Evolutionary conservation across 37 sponge, comb jelly and placozoan species (phyloP).

Genomic region (Tethya wilhelma): DNA sequence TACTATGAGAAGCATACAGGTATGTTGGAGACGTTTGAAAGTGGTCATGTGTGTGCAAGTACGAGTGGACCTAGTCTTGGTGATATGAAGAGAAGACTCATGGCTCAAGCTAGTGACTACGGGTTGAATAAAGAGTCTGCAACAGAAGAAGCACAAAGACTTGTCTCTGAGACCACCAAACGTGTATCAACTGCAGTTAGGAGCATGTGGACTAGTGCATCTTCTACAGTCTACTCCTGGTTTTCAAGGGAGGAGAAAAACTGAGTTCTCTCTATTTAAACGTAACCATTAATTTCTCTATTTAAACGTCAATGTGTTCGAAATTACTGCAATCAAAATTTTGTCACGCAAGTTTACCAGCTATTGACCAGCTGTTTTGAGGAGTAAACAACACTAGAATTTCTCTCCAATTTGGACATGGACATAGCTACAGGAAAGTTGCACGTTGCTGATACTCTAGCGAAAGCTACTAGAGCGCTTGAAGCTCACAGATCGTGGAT

Average conservation of each 20-base stretch:
- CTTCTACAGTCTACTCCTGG: constrained; percentile 55
- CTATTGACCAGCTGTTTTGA: no score
- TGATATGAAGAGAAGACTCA: constrained; percentile 53
- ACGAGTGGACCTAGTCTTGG: constrained; percentile 19
- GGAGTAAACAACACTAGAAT: no score
- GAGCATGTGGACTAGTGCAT: constrained; percentile 42
- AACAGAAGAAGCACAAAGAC: constrained; percentile 15
- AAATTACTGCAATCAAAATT: neutral
- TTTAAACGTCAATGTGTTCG: neutral
- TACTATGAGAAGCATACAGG: neutral
- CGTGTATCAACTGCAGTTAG: constrained; percentile 29
- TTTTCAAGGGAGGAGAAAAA: constrained; percentile 4
- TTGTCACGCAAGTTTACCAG: neutral
- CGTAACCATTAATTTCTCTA: neutral
- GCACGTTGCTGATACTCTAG: constrained; percentile 29
- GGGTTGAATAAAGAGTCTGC: constrained; percentile 31
- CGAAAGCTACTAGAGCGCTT: constrained; percentile 43
- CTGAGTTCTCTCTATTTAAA: neutral
- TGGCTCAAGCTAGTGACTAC: constrained; percentile 58
- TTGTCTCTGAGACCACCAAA: constrained; percentile 10
- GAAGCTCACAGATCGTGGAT: constrained; percentile 45
- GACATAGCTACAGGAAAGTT: no score
- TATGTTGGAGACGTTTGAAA: constrained; percentile 10
- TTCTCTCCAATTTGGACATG: no score
- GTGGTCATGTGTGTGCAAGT: constrained; percentile 51